Percentiles rank a stretch among this genome's conserved stretches.
Evolutionary conservation across 2,888 invertebrate species (phyloP).

Genomic region (Ommatoiulus sabulosus): DNA sequence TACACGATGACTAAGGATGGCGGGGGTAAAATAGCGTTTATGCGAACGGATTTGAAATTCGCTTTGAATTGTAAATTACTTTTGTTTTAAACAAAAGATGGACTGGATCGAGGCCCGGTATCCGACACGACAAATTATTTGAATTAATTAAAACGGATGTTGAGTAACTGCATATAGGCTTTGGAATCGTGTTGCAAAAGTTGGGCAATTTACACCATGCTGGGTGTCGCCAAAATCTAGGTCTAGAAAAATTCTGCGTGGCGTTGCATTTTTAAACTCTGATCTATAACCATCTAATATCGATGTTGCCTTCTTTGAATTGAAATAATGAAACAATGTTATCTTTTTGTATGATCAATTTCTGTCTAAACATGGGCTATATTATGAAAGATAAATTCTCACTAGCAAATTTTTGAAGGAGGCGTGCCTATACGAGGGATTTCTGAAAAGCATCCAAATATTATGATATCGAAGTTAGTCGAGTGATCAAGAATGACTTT

Average conservation of each 20-base stretch:
- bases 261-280: too few species aligned
- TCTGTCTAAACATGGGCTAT: too few species aligned
- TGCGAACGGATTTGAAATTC: slow-evolving; percentile 5
- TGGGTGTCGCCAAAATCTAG: background rate
- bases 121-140: slow-evolving; percentile 18
- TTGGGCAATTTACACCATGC: background rate
- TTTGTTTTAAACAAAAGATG: slow-evolving; percentile 19
- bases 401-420: too few species aligned
- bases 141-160: slow-evolving; percentile 32
- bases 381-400: too few species aligned
- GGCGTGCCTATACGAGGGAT: too few species aligned
- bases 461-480: too few species aligned
- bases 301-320: too few species aligned
- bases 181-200: background rate
- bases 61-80: slow-evolving; percentile 3
- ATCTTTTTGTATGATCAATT: too few species aligned
- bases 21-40: background rate
- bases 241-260: background rate
- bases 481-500: too few species aligned
- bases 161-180: background rate
- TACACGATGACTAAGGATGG: background rate
- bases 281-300: too few species aligned
- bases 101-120: background rate
- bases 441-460: too few species aligned
- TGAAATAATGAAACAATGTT: too few species aligned